Evolutionary conservation across 2,888 invertebrate genomes (phyloP), one percentile per base, ranked within the genome.

Genomic region (Stenurella melanura): DNA sequence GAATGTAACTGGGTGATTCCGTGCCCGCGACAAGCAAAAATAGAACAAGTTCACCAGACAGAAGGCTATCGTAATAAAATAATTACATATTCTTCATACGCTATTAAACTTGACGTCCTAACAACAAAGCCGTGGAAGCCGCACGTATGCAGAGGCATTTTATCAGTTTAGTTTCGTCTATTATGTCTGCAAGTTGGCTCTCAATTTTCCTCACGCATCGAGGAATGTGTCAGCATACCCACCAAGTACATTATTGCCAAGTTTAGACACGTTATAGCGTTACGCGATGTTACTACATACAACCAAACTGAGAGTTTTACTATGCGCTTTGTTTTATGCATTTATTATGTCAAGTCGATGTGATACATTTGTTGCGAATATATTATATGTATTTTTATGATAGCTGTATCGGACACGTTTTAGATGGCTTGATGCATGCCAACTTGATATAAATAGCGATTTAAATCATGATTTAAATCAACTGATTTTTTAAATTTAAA

Each of bases 141-240:
- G 63, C 72, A 54, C 58, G 61, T 61, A 72, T 63, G 72, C 72
- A 63, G n/a, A 63, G 63, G 72, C 26, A 72, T 72, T 61, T 72
- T 72, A 72, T 72, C 72, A 30, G 63, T 17, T 72, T 17, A 50
- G n/a, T 50, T 50, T 42, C 58, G 58, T 58, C 60, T 72, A 63
- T 50, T 50, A 72, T 72, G 72, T 63, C 72, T 63, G 72, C 21
- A 60, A 26, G 21, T 60, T 38, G 15, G 70, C 70, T 19, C 70
- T 60, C 70, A 42, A 60, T 42, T 70, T 67, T 61, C 58, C 60
- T 70, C 70, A 70, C 70, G 70, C 70, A 60, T 34, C 7, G 11
- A 38, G 60, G 50, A 70, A 60, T 70, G 61, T 70, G 70, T 42
- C 60, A 26, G 42, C 12, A 42, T 18, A 58, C 30, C 38, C 60